Conservation (phyloP, 2,797 vertebrate genomes). For the Syncerus caffer region DNA sequence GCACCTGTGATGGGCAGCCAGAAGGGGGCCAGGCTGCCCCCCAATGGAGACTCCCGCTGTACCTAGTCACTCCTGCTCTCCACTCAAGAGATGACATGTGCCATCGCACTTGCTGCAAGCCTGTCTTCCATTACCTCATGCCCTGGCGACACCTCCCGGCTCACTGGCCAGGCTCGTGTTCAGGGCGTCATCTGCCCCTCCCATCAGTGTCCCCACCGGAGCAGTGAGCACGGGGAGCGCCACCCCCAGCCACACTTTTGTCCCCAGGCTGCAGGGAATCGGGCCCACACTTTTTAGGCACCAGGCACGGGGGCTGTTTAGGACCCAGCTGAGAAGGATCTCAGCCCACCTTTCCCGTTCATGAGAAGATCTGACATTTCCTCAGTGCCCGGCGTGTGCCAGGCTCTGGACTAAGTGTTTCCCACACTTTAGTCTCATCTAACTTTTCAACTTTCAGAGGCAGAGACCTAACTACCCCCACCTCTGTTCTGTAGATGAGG, state of each 20-base stretch:
- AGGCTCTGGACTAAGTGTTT: neutral
- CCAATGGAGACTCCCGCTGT: neutral
- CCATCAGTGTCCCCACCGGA: neutral
- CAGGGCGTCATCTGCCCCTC: neutral
- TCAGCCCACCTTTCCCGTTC: neutral
- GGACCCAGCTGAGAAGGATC: neutral
- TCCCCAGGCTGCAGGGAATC: neutral
- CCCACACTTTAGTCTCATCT: neutral
- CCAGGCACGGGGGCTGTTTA: neutral
- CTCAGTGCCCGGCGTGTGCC: neutral
- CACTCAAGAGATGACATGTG: neutral
- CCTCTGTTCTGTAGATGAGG: neutral
- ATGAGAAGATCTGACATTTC: neutral
- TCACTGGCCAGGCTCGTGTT: neutral
- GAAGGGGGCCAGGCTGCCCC: neutral
- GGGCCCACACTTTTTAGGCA: neutral
- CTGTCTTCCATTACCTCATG: neutral
- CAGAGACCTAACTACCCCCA: neutral
- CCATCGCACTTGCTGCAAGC: neutral
- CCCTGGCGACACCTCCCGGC: neutral
- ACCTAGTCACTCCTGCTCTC: neutral
- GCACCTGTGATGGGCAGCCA: neutral
- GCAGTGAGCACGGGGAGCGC: accelerated
- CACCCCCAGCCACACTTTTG: neutral
- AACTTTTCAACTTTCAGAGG: neutral